Evolutionary conservation across 2,888 invertebrate genomes (phyloP), one percentile per base, ranked within the genome.

Genomic region (Nasonia oneida): DNA sequence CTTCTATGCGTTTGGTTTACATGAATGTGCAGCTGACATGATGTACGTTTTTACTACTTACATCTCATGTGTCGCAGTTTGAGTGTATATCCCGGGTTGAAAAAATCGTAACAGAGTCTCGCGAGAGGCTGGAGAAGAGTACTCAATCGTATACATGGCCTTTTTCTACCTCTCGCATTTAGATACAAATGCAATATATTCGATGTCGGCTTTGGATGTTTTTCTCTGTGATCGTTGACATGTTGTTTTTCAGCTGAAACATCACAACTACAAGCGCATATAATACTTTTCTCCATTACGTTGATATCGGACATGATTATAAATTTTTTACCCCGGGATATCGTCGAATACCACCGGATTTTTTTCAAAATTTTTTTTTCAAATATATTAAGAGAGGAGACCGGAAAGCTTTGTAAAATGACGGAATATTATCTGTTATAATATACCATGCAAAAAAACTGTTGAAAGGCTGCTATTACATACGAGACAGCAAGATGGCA

Each of bases 401-500:
- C 29, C 67, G 73, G 53, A 74, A 67, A 67, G 61, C 53, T 57
- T 64, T 70, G 64, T 57, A 53, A 61, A 61, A 61, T n/a, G 33
- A 37, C n/a, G 81, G 81, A 78, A 53, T 1, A 57, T 47, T 47
- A 74, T 23, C 50, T 81, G 61, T 75, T 85, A 29, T 29, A 88
- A 88, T 61, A 5, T 57, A 8, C 87, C 23, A 18, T 57, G 2
- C 87, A 88, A 87, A 89, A 88, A 90, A 90, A 67, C 33, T 89
- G 89, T 90, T 90, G 57, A 83, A 76, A 70, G 82, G 80, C 84
- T 85, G 87, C 87, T 80, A 82, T 73, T 73, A 67, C 88, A 89
- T 90, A 92, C 92, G 94, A 94, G 93, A 93, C 94, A 94, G 94
- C 94, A 94, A 94, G 94, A 94, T 94, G 94, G 94, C 94, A 94